phyloP scores from a whole-genome alignment of 2,888 invertebrate genomes.

The Stenchaetothrips biformis region DNA sequence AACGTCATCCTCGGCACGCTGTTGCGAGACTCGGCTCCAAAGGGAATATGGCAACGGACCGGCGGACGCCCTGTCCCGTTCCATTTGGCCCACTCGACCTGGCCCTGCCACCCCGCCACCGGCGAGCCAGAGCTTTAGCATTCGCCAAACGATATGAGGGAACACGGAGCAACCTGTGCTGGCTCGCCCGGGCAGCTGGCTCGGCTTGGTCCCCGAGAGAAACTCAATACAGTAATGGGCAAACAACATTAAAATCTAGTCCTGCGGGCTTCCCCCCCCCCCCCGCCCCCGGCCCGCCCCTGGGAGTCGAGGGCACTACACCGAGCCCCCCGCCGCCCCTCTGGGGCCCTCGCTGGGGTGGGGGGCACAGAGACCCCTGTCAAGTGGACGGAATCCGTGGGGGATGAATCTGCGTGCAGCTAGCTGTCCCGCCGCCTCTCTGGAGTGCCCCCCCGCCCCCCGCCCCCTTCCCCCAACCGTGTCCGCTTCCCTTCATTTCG shows the following conservation, averaged over 20 bases:
- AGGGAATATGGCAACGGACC: too few relatives aligned
- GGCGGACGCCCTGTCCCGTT: too few relatives aligned
- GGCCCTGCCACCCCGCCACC: too few relatives aligned
- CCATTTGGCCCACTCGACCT: too few relatives aligned
- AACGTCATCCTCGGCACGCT: too few relatives aligned
- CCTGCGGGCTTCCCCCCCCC: not conserved
- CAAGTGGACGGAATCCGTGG: not conserved
- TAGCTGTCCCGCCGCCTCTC: not conserved
- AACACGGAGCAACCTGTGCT: not conserved
- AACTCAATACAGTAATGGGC: conserved; percentile 21
- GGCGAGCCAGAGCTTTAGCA: not conserved
- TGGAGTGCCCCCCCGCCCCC: not conserved
- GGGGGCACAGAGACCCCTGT: not conserved
- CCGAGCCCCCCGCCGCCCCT: not conserved
- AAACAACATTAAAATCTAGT: conserved; percentile 25
- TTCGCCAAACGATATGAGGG: not conserved
- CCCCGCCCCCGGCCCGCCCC: not conserved
- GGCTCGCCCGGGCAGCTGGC: not conserved
- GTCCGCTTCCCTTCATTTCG: not conserved
- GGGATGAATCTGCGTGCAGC: conserved; percentile 20
- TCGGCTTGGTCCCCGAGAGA: not conserved
- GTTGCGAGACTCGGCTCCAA: too few relatives aligned
- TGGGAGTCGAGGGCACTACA: not conserved
- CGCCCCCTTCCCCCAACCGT: not conserved
- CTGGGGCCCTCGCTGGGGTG: not conserved